Percentiles rank a stretch among this genome's conserved stretches.
phyloP scores from a whole-genome alignment of 1,140 invertebrate species.

The Sminthurides bifidus region DNA sequence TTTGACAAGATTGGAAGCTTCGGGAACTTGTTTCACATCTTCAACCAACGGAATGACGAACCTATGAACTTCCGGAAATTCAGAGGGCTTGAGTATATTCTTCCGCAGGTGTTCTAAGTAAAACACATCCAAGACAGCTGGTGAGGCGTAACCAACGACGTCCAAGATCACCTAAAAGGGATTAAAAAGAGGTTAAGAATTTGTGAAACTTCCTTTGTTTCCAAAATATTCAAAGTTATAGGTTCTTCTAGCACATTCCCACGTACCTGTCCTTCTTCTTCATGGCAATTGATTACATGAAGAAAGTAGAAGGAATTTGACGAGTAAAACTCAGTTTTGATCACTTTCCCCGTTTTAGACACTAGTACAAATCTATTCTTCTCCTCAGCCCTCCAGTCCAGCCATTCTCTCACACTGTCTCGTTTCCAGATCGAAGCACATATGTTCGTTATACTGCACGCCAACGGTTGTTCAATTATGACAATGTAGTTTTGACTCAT shows the following conservation, averaged over 20 bases:
- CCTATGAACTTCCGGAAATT: conserved; percentile 30
- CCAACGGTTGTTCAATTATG: conserved; percentile 26
- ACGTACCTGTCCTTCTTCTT: conserved; percentile 38
- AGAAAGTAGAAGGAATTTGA: conserved; percentile 42
- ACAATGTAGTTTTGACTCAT: conserved; percentile 27
- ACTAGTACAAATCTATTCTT: conserved; percentile 39
- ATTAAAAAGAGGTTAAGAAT: neutral
- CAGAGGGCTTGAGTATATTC: conserved; percentile 22
- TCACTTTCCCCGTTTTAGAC: conserved; percentile 37
- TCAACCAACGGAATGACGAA: conserved; percentile 35
- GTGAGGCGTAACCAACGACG: conserved; percentile 37
- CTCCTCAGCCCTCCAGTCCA: conserved; percentile 40
- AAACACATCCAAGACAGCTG: conserved; percentile 36
- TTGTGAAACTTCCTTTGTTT: neutral
- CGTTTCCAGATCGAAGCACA: conserved; percentile 14
- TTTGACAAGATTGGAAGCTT: conserved; percentile 15
- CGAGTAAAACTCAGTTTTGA: conserved; percentile 36
- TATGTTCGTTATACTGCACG: conserved; percentile 12
- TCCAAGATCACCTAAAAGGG: conserved; percentile 33
- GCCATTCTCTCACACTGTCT: conserved; percentile 31
- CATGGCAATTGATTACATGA: conserved; percentile 46
- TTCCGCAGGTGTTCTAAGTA: conserved; percentile 34
- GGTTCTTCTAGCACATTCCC: neutral
- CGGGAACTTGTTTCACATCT: conserved; percentile 12
- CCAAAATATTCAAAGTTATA: neutral